Evolutionary conservation across 1,140 invertebrate species (phyloP).

Genomic region (Aphis gossypii): DNA sequence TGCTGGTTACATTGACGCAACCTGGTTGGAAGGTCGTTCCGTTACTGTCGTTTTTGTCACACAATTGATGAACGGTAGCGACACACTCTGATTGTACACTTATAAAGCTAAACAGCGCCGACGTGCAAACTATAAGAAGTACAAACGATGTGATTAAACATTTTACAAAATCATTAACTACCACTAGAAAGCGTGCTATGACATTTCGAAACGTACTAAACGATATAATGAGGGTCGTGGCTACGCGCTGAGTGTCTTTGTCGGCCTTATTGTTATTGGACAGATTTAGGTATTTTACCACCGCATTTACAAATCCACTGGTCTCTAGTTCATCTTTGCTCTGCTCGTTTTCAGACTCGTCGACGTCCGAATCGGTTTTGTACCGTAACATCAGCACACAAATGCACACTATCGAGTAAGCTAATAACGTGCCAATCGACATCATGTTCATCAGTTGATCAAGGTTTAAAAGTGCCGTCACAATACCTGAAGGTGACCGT

Average conservation of each 20-base stretch:
- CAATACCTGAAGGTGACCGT: conserved; percentile 67
- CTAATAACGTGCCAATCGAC: conserved; percentile 92
- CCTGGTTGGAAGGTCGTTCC: neutral
- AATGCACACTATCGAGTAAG: conserved; percentile 89
- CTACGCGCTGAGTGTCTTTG: conserved; percentile 60
- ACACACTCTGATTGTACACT: neutral
- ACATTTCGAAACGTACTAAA: conserved; percentile 61
- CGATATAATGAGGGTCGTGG: conserved; percentile 63
- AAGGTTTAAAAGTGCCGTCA: conserved; percentile 87
- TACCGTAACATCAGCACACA: conserved; percentile 86
- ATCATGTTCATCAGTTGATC: conserved; percentile 92
- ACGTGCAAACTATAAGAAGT: neutral
- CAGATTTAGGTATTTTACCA: conserved; percentile 63
- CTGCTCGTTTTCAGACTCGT: conserved; percentile 52
- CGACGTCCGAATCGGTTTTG: conserved; percentile 5
- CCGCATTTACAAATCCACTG: conserved; percentile 61
- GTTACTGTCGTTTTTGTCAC: neutral
- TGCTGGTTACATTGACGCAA: neutral
- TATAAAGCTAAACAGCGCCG: neutral
- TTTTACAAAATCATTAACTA: neutral
- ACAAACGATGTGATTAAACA: neutral
- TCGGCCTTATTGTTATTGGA: conserved; percentile 60
- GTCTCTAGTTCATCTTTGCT: neutral
- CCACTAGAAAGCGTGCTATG: too few relatives aligned
- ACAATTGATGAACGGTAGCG: neutral